Evolutionary conservation across 2,888 invertebrate species (phyloP), one percentile per base, ranked within the genome.

Genomic region (Nephrocerus scutellatus): DNA sequence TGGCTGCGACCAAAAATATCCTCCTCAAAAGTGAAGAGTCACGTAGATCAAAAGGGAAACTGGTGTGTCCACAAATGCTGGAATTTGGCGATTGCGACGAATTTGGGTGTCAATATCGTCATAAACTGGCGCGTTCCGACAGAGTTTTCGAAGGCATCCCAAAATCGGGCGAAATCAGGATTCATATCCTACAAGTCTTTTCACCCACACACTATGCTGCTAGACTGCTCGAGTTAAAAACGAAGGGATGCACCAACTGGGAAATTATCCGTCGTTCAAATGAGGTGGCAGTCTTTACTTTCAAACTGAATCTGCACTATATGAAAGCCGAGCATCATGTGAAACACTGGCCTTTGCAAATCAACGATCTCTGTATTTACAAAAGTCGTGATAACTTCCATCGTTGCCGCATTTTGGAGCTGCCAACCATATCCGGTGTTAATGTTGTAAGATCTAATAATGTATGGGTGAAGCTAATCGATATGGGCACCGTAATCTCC

Each of bases 41-140:
- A 9, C 47, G 53, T 8, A 53, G 53, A 5, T 13, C 29, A 2
- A 44, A 52, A 8, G 51, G 48, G 16, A 31, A 46, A 2, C 31
- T 43, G 1, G 46, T 60, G 32, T 61, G 86, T 55, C 66, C 73
- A 13, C 72, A 68, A 39, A 52, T 84, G 4, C 72, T 83, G 42
- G 68, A 76, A 19, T 75, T 81, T 49, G 85, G 86, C 5, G 66
- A 70, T 37, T 87, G 86, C 56, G 68, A 70, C 3, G 71, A 75
- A 45, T 68, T 69, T 54, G 65, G 70, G 28, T 85, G 85, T 51
- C 48, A 59, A 13, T 70, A 72, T 32, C 73, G 86, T 20, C 87
- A 88, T 60, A 65, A 76, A 5, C 62, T 84, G 9, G 66, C 74
- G 41, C 62, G 72, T 6, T 66, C 68, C 15, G 74, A 79, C 48